Conservation (phyloP, 2,113 vertebrate genomes). For the Ceratotherium simum region DNA sequence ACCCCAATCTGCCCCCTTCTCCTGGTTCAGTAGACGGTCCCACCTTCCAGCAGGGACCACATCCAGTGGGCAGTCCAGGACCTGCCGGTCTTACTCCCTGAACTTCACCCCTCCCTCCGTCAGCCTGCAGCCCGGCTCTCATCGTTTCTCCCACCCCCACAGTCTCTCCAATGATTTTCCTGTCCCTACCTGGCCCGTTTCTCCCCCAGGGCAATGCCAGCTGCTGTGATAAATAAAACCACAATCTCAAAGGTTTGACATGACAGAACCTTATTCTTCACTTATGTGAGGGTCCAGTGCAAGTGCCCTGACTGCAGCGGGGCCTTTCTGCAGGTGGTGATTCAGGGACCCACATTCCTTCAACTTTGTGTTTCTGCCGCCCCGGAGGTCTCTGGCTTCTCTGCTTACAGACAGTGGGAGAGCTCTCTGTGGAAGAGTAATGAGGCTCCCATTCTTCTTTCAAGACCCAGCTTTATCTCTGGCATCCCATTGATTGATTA, state of each 20-base stretch:
- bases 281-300: rapidly evolving
- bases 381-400: not conserved
- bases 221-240: not conserved
- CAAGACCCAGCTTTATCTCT: not conserved
- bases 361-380: too few relatives aligned
- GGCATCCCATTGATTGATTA: not conserved
- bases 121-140: not conserved
- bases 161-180: not conserved
- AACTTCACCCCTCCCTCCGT: rapidly evolving
- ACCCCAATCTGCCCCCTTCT: not conserved
- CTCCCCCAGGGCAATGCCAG: not conserved
- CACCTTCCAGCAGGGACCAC: not conserved
- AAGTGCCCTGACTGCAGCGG: rapidly evolving
- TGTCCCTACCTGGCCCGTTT: not conserved
- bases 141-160: rapidly evolving
- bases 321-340: not conserved
- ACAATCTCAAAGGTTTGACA: not conserved
- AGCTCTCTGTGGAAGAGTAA: not conserved
- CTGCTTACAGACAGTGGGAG: not conserved
- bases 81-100: not conserved
- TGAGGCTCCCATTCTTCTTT: not conserved
- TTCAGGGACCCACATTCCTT: not conserved
- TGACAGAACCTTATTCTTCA: not conserved
- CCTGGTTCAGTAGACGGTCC: too few relatives aligned
- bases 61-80: rapidly evolving